phyloP scores from a whole-genome alignment of 1,140 invertebrate genomes.

The Pinna nobilis region DNA sequence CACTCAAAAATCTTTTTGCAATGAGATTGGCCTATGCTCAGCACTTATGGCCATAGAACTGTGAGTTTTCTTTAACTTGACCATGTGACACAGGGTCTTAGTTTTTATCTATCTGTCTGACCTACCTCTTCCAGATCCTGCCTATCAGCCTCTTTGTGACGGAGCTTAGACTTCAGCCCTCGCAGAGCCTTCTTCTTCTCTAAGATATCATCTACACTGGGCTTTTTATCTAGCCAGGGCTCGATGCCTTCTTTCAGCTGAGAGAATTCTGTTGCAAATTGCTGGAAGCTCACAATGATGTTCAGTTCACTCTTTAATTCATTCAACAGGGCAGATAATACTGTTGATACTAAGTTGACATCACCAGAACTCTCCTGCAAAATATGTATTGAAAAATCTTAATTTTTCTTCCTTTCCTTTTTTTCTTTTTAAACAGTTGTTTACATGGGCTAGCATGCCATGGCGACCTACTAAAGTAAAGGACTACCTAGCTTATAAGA shows the following conservation, averaged over 20 bases:
- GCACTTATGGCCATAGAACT: too few species aligned
- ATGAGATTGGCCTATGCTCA: too few species aligned
- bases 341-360: conserved; percentile 45
- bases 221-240: conserved; percentile 52
- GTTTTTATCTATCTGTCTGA: background rate
- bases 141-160: conserved; percentile 61
- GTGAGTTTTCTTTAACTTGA: conserved; percentile 4
- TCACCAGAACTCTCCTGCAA: conserved; percentile 51
- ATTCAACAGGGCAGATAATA: conserved; percentile 48
- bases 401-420: background rate
- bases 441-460: too few species aligned
- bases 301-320: conserved; percentile 49
- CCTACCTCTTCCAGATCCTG: conserved; percentile 62
- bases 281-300: conserved; percentile 45
- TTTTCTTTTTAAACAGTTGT: background rate
- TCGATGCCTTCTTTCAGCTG: conserved; percentile 42
- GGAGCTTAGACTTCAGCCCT: conserved; percentile 58
- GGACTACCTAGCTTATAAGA: too few species aligned
- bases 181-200: conserved; percentile 46
- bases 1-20: too few species aligned
- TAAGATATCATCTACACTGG: conserved; percentile 46
- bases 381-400: background rate
- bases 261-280: conserved; percentile 43
- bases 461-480: too few species aligned
- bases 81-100: conserved; percentile 35